Evolutionary conservation across 1,140 invertebrate genomes (phyloP).

Genomic region (Bombus waltoni): DNA sequence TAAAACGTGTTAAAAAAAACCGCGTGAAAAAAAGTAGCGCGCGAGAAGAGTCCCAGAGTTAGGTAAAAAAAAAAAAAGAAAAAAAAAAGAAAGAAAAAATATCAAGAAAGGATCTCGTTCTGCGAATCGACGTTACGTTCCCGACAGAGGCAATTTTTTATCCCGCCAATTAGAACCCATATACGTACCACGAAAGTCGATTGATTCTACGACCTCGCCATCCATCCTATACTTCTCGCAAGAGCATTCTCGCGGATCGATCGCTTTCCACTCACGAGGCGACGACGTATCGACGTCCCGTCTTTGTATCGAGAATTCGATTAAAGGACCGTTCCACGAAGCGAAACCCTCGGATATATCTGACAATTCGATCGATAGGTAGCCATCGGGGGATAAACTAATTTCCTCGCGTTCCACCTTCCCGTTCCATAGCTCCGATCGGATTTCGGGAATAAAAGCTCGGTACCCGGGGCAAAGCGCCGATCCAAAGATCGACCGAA

Average conservation of each 20-base stretch:
- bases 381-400: slow-evolving; percentile 60
- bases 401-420: slow-evolving; percentile 60
- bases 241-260: not conserved
- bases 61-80: too few relatives aligned
- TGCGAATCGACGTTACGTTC: too few relatives aligned
- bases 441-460: not conserved
- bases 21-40: too few relatives aligned
- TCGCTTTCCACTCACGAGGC: not conserved
- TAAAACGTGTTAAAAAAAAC: too few relatives aligned
- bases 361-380: slow-evolving; percentile 63
- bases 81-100: too few relatives aligned
- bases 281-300: not conserved
- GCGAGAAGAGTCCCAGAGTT: too few relatives aligned
- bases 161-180: not conserved
- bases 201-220: not conserved
- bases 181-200: not conserved
- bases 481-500: not conserved
- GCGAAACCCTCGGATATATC: slow-evolving; percentile 51
- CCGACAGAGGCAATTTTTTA: not conserved
- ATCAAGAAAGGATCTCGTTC: too few relatives aligned
- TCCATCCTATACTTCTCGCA: too few relatives aligned
- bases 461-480: not conserved
- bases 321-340: slow-evolving; percentile 57
- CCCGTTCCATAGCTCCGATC: not conserved
- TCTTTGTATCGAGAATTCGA: slow-evolving; percentile 49